Conservation (phyloP, 2,888 invertebrate species). For the Sthenelais limicola region DNA sequence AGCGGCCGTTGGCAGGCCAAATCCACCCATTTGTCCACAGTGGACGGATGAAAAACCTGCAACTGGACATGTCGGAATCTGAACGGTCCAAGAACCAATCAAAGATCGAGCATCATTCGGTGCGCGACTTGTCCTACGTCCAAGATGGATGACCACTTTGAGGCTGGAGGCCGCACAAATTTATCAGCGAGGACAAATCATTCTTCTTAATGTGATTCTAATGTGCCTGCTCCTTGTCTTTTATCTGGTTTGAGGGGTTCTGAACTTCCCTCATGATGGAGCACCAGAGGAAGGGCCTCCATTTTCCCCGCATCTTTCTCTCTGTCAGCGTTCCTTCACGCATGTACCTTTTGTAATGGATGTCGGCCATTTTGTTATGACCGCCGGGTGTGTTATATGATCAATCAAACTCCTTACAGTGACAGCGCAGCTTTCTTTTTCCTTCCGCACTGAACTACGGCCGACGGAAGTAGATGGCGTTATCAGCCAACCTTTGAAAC, state of each 20-base stretch:
- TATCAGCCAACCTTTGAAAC: background rate
- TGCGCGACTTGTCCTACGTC: background rate
- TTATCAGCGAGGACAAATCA: conserved; percentile 33
- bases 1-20: too few species aligned
- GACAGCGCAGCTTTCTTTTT: background rate
- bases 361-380: conserved; percentile 32
- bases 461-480: conserved; percentile 32
- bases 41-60: conserved; percentile 11
- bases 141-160: conserved; percentile 37
- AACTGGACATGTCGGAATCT: conserved; percentile 21
- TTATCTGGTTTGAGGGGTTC: conserved; percentile 23
- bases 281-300: conserved; percentile 21
- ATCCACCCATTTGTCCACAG: background rate
- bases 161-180: background rate
- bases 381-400: conserved; percentile 22
- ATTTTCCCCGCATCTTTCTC: background rate
- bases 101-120: conserved; percentile 33
- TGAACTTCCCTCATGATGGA: conserved; percentile 1
- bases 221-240: conserved; percentile 22
- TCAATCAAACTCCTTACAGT: conserved; percentile 19
- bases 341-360: conserved; percentile 7
- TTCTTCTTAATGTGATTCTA: conserved; percentile 39
- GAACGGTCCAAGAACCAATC: conserved; percentile 16
- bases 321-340: conserved; percentile 19
- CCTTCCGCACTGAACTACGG: too few species aligned